Conservation (phyloP, 2,888 invertebrate species). For the Synanthedon formicaeformis region DNA sequence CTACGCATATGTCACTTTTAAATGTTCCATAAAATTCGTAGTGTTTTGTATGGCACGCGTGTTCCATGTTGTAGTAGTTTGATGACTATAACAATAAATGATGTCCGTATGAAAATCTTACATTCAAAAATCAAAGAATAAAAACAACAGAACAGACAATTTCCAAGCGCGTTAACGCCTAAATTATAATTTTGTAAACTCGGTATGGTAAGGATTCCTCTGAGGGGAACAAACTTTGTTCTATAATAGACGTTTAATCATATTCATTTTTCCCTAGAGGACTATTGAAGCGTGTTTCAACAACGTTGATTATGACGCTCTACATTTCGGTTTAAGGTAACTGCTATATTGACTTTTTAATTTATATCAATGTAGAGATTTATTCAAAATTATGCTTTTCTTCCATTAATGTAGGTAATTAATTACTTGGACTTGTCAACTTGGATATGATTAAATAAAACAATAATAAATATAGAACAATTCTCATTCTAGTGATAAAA, state of each 20-base stretch:
- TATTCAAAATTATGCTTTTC: background rate
- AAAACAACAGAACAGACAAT: background rate
- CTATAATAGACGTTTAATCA: constrained; percentile 5
- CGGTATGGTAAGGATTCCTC: background rate
- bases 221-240: background rate
- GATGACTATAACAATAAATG: no score
- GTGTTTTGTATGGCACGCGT: no score
- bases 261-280: constrained; percentile 4
- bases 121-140: background rate
- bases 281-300: background rate
- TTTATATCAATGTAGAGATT: background rate
- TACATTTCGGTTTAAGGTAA: background rate
- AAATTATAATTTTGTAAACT: background rate
- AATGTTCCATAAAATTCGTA: no score
- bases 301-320: background rate
- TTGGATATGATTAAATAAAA: no score
- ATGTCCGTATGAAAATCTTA: background rate
- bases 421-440: no score
- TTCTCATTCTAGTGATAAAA: no score
- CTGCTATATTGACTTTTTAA: no score
- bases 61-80: no score
- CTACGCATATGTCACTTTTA: no score
- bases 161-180: background rate
- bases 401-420: no score
- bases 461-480: no score